phyloP scores from a whole-genome alignment of 2,797 vertebrate species.

The Coendou prehensilis region DNA sequence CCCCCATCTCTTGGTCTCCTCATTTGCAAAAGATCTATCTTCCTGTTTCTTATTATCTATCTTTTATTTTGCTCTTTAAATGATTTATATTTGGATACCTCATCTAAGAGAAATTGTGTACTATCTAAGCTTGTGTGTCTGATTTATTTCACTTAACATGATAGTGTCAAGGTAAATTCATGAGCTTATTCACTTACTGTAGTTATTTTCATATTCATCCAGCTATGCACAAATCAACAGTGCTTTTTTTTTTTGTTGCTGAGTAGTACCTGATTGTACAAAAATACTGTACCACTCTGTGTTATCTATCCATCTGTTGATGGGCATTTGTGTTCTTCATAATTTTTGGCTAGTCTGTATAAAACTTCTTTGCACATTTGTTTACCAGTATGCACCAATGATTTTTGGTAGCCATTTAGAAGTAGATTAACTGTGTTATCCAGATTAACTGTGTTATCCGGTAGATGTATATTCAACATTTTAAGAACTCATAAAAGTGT shows the following conservation, averaged over 20 bases:
- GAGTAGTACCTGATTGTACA: not conserved
- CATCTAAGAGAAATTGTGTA: not conserved
- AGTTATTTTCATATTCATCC: not conserved
- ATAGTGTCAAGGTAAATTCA: not conserved
- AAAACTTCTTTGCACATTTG: not conserved
- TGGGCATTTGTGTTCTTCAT: not conserved
- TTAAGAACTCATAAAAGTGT: not conserved
- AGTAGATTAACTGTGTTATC: not conserved
- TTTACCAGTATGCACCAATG: not conserved
- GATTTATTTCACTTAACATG: not conserved
- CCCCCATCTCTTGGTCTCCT: too few species aligned
- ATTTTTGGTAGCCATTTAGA: not conserved
- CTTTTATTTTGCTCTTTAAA: not conserved
- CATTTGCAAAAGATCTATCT: not conserved
- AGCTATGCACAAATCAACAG: not conserved
- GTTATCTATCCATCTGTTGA: not conserved
- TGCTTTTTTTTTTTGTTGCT: not conserved
- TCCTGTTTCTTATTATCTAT: not conserved
- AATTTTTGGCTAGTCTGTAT: not conserved
- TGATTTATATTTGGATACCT: not conserved
- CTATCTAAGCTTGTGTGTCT: not conserved
- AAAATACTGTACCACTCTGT: not conserved
- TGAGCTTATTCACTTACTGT: not conserved
- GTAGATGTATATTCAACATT: not conserved
- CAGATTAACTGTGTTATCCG: not conserved